Conservation (phyloP, 2,888 invertebrate species). For the Neoscelio sp. region DNA sequence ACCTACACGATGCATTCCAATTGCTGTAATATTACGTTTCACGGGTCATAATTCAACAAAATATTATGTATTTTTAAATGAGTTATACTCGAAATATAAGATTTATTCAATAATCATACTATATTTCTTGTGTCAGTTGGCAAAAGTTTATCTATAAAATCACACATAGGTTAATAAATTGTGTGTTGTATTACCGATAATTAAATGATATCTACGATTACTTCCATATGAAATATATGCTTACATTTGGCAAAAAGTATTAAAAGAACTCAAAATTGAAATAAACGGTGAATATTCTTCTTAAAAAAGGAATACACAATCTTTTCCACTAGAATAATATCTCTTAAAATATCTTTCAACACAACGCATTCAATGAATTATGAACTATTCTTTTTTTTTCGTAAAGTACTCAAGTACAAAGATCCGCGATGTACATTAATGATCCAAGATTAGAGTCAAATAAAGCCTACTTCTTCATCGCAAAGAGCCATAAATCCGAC, state of each 20-base stretch:
- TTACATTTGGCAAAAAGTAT: slow-evolving; percentile 14
- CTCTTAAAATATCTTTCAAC: slow-evolving; percentile 62
- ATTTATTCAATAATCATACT: no score
- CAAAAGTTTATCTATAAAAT: no score
- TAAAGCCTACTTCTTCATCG: slow-evolving; percentile 64
- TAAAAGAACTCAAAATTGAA: slow-evolving; percentile 36
- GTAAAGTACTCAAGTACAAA: slow-evolving; percentile 53
- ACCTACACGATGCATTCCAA: no score
- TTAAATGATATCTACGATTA: no score
- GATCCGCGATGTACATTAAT: slow-evolving; percentile 62
- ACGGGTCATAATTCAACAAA: slow-evolving; percentile 12
- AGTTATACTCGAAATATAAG: no score
- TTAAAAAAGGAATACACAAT: slow-evolving; percentile 46
- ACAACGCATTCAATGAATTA: slow-evolving; percentile 58
- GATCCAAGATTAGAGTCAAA: slow-evolving; percentile 66
- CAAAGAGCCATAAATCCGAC: slow-evolving; percentile 62
- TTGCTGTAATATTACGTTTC: slow-evolving; percentile 22
- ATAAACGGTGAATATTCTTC: slow-evolving; percentile 34
- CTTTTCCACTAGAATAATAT: slow-evolving; percentile 61
- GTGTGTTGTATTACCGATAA: no score
- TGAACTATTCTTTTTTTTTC: slow-evolving; percentile 38
- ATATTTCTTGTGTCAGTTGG: no score
- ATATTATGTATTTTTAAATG: slow-evolving; percentile 15
- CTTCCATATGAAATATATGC: no score
- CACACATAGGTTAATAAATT: no score